Evolutionary conservation across 2,888 invertebrate species (phyloP).

Genomic region (Orthonychiurus folsomi): DNA sequence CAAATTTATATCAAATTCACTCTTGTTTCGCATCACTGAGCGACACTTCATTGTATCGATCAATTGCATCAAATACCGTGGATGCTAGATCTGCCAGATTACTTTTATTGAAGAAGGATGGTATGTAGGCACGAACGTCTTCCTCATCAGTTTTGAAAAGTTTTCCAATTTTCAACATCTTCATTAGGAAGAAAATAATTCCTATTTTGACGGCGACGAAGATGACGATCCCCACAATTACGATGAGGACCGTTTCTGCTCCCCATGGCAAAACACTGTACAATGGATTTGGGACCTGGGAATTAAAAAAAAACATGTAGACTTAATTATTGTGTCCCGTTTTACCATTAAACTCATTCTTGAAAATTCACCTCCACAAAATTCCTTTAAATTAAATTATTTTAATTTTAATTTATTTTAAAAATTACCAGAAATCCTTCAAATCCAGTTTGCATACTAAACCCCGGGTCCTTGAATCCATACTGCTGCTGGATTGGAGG

Average conservation of each 20-base stretch:
- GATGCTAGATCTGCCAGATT: constrained; percentile 29
- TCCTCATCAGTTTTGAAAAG: constrained; percentile 8
- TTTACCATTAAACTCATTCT: too few species aligned
- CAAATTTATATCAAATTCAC: not conserved
- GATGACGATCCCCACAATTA: constrained; percentile 32
- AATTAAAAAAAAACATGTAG: constrained; percentile 11
- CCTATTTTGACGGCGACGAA: constrained; percentile 23
- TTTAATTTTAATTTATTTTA: constrained; percentile 4
- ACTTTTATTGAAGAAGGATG: constrained; percentile 24
- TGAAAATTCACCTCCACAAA: too few species aligned
- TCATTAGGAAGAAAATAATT: constrained; percentile 7
- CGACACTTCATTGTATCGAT: constrained; percentile 35
- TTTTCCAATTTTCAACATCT: constrained; percentile 8
- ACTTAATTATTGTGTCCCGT: too few species aligned
- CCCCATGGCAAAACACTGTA: constrained; percentile 37
- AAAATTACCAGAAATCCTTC: constrained; percentile 39
- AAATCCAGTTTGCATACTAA: constrained; percentile 37
- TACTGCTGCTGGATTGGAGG: constrained; percentile 14
- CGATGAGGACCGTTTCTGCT: constrained; percentile 32
- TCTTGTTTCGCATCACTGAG: constrained; percentile 4
- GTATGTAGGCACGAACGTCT: constrained; percentile 5
- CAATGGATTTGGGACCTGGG: constrained; percentile 37
- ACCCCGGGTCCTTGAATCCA: constrained; percentile 34
- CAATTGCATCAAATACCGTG: constrained; percentile 36
- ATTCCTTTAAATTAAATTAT: too few species aligned